phyloP scores from a whole-genome alignment of 2,113 vertebrate species.

The Nannobrachium achirus region DNA sequence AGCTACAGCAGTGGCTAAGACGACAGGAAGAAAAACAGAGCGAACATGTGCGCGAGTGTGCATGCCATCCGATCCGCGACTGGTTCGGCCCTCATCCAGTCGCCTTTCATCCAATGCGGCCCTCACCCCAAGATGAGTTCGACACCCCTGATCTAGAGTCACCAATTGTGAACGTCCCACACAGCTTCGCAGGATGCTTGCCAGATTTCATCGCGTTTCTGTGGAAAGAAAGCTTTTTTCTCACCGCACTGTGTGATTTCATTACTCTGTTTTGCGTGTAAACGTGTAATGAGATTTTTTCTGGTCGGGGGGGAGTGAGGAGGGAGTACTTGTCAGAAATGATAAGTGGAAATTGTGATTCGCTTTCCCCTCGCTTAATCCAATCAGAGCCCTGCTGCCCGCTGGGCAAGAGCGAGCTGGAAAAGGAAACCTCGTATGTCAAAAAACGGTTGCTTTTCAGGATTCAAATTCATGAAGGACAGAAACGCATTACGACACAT shows the following conservation, averaged over 20 bases:
- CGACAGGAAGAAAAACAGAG: too few species aligned
- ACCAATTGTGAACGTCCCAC: neutral
- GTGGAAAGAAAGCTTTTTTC: neutral
- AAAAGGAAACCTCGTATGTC: neutral
- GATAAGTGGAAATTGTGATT: conserved; percentile 2
- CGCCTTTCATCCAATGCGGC: too few species aligned
- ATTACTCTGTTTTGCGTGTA: neutral
- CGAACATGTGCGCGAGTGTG: too few species aligned
- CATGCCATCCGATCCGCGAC: too few species aligned
- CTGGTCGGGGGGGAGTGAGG: neutral
- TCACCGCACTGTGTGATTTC: neutral
- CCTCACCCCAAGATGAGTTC: too few species aligned
- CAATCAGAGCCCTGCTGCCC: neutral
- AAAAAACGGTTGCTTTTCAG: too few species aligned
- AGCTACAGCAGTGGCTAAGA: too few species aligned
- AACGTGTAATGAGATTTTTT: neutral
- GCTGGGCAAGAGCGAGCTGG: neutral
- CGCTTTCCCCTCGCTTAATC: conserved; percentile 12
- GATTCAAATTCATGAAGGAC: too few species aligned
- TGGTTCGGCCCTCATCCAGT: too few species aligned
- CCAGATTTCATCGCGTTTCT: neutral
- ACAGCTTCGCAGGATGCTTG: neutral
- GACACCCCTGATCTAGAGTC: too few species aligned
- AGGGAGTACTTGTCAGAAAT: conserved; percentile 20
- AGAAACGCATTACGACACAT: too few species aligned